Conservation (phyloP, 1,140 invertebrate genomes). For the Drosophila arawakana region DNA sequence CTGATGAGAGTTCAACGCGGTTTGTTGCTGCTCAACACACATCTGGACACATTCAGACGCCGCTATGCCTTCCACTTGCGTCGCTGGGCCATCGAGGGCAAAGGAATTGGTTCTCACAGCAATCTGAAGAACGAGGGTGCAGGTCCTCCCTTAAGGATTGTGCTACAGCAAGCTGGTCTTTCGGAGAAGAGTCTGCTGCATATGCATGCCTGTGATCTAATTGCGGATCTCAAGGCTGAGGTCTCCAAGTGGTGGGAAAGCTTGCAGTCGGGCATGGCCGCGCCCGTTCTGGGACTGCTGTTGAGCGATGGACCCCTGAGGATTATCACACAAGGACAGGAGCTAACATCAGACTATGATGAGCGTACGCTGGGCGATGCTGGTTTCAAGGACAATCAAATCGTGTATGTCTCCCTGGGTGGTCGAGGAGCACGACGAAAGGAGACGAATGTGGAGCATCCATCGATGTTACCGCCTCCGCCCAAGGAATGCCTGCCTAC, state of each 20-base stretch:
- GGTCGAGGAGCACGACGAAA: constrained; percentile 90
- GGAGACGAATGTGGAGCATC: constrained; percentile 89
- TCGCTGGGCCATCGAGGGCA: constrained; percentile 92
- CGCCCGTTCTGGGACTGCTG: constrained; percentile 86
- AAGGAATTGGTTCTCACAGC: constrained; percentile 90
- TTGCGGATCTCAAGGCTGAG: constrained; percentile 96
- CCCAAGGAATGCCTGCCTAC: constrained; percentile 93
- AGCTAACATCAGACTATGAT: constrained; percentile 96
- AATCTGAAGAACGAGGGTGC: constrained; percentile 86
- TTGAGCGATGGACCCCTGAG: constrained; percentile 93
- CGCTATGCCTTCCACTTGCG: constrained; percentile 94
- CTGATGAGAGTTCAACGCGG: constrained; percentile 95
- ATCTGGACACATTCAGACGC: constrained; percentile 95
- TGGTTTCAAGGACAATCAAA: constrained; percentile 95
- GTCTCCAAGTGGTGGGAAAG: constrained; percentile 92
- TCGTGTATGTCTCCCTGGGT: constrained; percentile 95
- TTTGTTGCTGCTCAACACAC: constrained; percentile 93
- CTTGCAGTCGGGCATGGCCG: constrained; percentile 72
- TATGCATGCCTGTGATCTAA: constrained; percentile 92
- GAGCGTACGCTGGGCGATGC: constrained; percentile 95
- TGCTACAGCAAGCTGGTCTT: constrained; percentile 94
- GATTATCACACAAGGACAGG: constrained; percentile 97
- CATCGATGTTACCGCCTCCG: constrained; percentile 91
- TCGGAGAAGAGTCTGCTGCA: constrained; percentile 91
- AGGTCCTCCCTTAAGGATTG: constrained; percentile 88